Evolutionary conservation across 2,888 invertebrate genomes (phyloP), one percentile per base, ranked within the genome.

Genomic region (Melipona beecheii): DNA sequence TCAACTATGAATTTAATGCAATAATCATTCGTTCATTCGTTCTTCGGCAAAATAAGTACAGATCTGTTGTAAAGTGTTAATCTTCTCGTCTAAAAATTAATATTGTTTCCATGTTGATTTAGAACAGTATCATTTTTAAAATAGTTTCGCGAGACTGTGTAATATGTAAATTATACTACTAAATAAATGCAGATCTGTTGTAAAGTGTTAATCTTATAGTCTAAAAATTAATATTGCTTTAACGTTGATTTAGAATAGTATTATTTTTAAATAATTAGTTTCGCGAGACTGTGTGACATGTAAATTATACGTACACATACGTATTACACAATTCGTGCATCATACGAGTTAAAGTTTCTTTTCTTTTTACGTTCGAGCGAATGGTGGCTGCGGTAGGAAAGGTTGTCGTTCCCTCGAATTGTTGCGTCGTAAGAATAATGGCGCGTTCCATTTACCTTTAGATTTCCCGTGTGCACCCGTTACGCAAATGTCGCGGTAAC

Each of bases 401-500:
- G 15, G 5, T n/a, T 27, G 24, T 58, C n/a, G 15, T 58, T 58
- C n/a, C 24, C 56, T 58, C 2, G 56, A 60, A 60, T 60, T 36
- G 43, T 75, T 60, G 19, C 27, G 11, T 13, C 24, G 24, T 13
- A 24, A 64, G 27, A 64, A 54, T 49, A 69, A 56, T 43, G 50
- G 11, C 19, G 19, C n/a, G 49, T 19, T 54, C 43, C 15, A 17
- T 15, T 60, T 75, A 19, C 43, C 24, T 64, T 64, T 62, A 54
- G 49, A 64, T 54, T 62, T 79, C 15, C 17, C 27, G 13, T 66
- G n/a, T 31, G 43, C 27, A 31, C 11, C 5, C 31, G 31, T 50
- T 56, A n/a, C 21, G 19, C 17, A 62, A 68, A 31, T 60, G 54
- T 56, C 54, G 43, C 52, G 17, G 49, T 27, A 75, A 75, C 27